Conservation (phyloP, 2,888 invertebrate genomes). For the Corythucha ciliata region DNA sequence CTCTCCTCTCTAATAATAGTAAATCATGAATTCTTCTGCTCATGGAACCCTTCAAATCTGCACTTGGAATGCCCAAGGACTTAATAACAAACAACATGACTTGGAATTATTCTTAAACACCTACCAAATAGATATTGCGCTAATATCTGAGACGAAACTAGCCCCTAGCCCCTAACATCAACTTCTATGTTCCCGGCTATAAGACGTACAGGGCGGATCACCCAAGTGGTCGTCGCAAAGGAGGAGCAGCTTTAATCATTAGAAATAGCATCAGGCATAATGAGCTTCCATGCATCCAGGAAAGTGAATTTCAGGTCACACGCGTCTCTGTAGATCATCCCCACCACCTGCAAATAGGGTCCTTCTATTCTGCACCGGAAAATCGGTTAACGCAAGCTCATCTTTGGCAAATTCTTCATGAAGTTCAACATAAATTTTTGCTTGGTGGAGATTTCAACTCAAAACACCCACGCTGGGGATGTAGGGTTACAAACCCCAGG, state of each 20-base stretch:
- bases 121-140: neutral
- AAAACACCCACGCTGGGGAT: constrained; percentile 4
- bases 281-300: constrained; percentile 1
- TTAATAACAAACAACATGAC: neutral
- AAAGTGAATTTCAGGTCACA: constrained; percentile 5
- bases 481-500: neutral
- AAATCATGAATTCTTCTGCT: constrained; percentile 6
- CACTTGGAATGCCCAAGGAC: neutral
- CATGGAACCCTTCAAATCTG: constrained; percentile 5
- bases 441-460: neutral
- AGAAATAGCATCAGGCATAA: neutral
- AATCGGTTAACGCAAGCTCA: no score
- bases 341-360: neutral
- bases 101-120: neutral
- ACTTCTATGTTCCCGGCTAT: constrained; percentile 2
- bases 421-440: neutral
- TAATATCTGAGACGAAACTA: constrained; percentile 3
- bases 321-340: neutral
- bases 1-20: no score
- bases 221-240: constrained; percentile 2
- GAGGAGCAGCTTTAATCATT: constrained; percentile 1
- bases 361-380: constrained; percentile 1
- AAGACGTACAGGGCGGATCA: neutral
- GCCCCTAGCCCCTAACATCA: constrained; percentile 2
- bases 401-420: neutral